These are phyloP conservation scores for Sturnus vulgaris DNA, from an alignment of 2,113 vertebrate species.

Conservation along the genomic window DNA sequence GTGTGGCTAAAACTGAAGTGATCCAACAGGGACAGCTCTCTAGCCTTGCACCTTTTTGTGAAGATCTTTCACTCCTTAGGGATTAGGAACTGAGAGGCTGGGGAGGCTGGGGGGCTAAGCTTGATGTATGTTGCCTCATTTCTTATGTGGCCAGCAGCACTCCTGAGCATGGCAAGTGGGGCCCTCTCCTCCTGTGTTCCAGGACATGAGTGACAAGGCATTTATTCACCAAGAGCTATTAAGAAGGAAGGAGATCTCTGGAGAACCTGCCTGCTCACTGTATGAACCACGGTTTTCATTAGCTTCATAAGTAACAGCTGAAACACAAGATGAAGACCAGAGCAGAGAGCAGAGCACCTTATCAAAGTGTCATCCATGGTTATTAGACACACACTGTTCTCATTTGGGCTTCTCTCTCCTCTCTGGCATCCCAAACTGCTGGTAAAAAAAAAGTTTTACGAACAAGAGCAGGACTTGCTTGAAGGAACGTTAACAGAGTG, in stretches of 20 bases:
- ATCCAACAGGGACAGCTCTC: background rate
- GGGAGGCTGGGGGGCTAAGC: background rate
- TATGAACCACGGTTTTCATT: fast-evolving
- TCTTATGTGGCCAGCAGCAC: background rate
- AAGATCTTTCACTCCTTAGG: background rate
- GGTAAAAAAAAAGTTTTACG: background rate
- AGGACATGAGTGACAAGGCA: background rate
- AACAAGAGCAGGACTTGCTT: background rate
- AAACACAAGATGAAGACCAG: background rate
- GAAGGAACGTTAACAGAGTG: fast-evolving
- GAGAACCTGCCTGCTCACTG: background rate
- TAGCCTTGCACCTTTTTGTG: background rate
- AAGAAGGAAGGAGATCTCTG: background rate
- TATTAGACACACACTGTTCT: background rate
- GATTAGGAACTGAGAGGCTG: background rate
- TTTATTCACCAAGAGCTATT: background rate
- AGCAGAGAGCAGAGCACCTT: background rate
- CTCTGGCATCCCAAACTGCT: background rate
- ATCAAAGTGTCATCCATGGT: background rate
- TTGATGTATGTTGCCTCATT: background rate
- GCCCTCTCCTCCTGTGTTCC: background rate
- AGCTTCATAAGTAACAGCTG: background rate
- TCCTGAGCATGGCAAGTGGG: fast-evolving
- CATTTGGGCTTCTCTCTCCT: background rate
- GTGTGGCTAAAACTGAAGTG: background rate